Percentiles rank a stretch among this genome's conserved stretches.
These are phyloP conservation scores for Anabas testudineus DNA, from an alignment of 2,797 vertebrate genomes.

Conservation along the genomic window DNA sequence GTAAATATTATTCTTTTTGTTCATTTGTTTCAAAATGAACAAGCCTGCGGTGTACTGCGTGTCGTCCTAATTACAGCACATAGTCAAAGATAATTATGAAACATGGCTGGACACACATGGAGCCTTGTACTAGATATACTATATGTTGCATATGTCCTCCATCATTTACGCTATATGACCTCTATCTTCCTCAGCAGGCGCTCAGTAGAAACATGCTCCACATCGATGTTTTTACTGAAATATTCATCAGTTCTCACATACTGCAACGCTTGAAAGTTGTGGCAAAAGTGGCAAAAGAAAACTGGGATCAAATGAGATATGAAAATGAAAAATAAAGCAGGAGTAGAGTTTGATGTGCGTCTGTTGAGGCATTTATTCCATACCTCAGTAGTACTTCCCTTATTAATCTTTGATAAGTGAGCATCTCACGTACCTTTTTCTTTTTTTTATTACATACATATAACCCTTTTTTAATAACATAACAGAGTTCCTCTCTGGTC, in stretches of 20 bases:
- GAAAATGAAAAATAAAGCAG: background rate
- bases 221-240: background rate
- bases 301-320: background rate
- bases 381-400: background rate
- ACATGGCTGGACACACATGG: too few species aligned
- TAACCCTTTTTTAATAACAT: slow-evolving; percentile 38
- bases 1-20: too few species aligned
- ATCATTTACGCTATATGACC: background rate
- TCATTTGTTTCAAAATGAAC: too few species aligned
- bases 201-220: slow-evolving; percentile 1
- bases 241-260: slow-evolving; percentile 4
- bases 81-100: too few species aligned
- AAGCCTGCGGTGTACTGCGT: too few species aligned
- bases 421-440: slow-evolving; percentile 6
- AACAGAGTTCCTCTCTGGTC: slow-evolving; percentile 40
- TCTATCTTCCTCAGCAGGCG: background rate
- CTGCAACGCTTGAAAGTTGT: slow-evolving; percentile 4
- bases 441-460: slow-evolving; percentile 28
- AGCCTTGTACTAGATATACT: too few species aligned
- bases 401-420: slow-evolving; percentile 20
- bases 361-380: background rate
- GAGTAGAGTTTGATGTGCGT: background rate
- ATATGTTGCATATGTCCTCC: slow-evolving; percentile 6
- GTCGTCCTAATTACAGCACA: too few species aligned
- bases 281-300: too few species aligned